phyloP scores from a whole-genome alignment of 2,113 vertebrate species.

The Podarcis raffonei region DNA sequence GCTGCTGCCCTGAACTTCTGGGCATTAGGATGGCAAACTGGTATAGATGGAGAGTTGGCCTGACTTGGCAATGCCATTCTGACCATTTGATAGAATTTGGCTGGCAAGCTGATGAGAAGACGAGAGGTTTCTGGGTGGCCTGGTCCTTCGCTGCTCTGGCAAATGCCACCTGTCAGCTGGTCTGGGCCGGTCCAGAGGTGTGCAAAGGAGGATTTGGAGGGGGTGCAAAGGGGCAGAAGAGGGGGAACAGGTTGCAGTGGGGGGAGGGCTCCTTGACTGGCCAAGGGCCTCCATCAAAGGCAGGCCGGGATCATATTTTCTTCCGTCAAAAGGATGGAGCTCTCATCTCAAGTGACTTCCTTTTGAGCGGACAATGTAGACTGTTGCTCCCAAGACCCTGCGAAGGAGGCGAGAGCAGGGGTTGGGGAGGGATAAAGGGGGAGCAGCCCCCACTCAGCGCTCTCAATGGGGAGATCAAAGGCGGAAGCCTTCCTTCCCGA shows the following conservation, averaged over 20 bases:
- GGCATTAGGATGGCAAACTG: background rate
- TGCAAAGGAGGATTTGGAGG: constrained; percentile 63
- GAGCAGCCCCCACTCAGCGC: constrained; percentile 35
- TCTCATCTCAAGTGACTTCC: constrained; percentile 48
- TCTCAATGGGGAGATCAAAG: constrained; percentile 75
- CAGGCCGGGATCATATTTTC: constrained; percentile 55
- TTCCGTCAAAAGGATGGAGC: constrained; percentile 49
- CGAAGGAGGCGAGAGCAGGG: constrained; percentile 37
- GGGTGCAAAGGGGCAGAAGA: constrained; percentile 19
- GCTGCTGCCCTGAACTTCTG: background rate
- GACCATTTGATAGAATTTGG: background rate
- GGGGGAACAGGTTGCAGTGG: constrained; percentile 57
- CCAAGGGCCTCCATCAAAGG: constrained; percentile 50
- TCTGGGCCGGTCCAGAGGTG: constrained; percentile 18
- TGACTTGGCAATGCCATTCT: background rate
- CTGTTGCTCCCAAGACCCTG: constrained; percentile 25
- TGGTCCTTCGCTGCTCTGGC: background rate
- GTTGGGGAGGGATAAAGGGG: constrained; percentile 37
- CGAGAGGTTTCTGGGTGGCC: background rate
- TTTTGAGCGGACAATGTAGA: constrained; percentile 52
- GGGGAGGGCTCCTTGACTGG: constrained; percentile 50
- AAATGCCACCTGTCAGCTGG: background rate
- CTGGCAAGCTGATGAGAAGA: background rate
- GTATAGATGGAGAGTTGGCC: background rate
- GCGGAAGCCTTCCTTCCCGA: constrained; percentile 65